Conservation (phyloP, 2,797 vertebrate species). For the Petrocephalus schoutedeni region DNA sequence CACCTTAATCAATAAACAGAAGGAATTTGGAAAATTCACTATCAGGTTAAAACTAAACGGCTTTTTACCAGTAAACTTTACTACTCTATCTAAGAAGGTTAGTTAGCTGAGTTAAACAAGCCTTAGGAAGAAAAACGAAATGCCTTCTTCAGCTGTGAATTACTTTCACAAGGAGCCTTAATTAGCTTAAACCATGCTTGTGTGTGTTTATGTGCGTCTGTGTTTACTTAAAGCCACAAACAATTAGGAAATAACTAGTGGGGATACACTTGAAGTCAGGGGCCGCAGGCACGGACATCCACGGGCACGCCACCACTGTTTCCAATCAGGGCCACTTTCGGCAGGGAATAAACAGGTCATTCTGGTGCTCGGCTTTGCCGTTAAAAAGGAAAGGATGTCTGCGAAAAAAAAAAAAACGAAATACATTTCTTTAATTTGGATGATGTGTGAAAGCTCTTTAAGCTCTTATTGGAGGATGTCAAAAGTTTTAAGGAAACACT, state of each 20-base stretch:
- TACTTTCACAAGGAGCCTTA: background rate
- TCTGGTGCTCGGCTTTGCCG: background rate
- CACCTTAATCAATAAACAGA: background rate
- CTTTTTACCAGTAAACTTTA: background rate
- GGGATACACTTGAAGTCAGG: background rate
- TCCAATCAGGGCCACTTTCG: slow-evolving; percentile 7
- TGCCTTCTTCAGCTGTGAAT: slow-evolving; percentile 7
- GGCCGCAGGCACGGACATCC: background rate
- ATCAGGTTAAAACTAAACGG: background rate
- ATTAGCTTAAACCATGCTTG: slow-evolving; percentile 2
- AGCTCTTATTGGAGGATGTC: background rate
- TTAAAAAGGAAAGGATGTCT: background rate
- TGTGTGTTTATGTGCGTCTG: slow-evolving; percentile 20
- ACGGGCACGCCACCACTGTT: background rate
- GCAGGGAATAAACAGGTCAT: background rate
- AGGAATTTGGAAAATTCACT: background rate
- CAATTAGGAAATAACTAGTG: slow-evolving; percentile 5
- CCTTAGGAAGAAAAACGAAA: background rate
- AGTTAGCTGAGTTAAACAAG: background rate
- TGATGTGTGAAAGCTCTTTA: background rate
- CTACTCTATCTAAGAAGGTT: background rate
- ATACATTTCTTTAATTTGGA: background rate
- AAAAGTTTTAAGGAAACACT: background rate
- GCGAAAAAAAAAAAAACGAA: background rate
- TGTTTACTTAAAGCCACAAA: slow-evolving; percentile 21